Evolutionary conservation across 2,113 vertebrate genomes (phyloP).

Genomic region (Aegotheles bennettii): DNA sequence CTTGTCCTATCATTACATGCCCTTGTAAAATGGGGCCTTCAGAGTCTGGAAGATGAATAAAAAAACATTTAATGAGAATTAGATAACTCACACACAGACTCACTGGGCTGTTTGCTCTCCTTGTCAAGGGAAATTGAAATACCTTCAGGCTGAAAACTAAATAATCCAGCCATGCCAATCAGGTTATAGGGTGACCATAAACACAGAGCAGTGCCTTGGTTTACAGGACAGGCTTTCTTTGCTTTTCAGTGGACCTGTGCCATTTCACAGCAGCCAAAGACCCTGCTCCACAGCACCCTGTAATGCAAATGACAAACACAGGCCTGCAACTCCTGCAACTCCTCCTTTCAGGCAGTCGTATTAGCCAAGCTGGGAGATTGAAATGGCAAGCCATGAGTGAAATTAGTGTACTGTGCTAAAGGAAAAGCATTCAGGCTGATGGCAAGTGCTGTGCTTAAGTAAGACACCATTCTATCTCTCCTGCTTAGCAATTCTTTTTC

Average conservation of each 20-base stretch:
- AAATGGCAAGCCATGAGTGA: slow-evolving; percentile 16
- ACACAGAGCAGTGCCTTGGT: not conserved
- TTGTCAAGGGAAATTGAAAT: not conserved
- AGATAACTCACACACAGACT: not conserved
- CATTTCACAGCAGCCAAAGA: not conserved
- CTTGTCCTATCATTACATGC: too few relatives aligned
- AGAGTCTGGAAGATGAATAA: not conserved
- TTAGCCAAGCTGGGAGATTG: not conserved
- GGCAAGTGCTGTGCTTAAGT: not conserved
- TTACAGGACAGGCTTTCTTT: not conserved
- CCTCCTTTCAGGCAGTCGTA: not conserved
- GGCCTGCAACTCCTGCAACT: not conserved
- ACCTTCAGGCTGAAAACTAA: not conserved
- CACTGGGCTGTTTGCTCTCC: not conserved
- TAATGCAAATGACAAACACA: not conserved
- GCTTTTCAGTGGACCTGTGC: not conserved
- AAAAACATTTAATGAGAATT: not conserved
- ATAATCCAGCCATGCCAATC: not conserved
- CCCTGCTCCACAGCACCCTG: not conserved
- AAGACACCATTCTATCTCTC: not conserved
- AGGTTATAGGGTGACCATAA: not conserved
- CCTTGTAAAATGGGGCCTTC: not conserved
- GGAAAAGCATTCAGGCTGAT: not conserved
- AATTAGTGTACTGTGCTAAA: not conserved
- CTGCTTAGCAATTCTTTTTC: not conserved